Base-by-base conservation (phyloP, 2,113 vertebrate species). In the Hypocryptadius cinnamomeus region DNA sequence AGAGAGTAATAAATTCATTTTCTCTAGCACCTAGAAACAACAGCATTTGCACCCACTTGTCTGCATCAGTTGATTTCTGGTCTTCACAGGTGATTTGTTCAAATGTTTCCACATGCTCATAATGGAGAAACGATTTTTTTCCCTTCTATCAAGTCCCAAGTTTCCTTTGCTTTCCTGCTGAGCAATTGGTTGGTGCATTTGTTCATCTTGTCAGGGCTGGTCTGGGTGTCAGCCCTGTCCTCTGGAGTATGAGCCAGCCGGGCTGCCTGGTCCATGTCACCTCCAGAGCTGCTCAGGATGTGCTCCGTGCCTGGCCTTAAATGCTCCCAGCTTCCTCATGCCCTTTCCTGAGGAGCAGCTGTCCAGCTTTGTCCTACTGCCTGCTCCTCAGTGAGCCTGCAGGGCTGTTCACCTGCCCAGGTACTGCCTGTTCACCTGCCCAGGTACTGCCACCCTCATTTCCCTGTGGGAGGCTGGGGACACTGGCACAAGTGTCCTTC, bases 261-360 rank as follows among this genome's bases (percentile, higher is more conserved):
- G 21, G 24, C 30, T 66, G 13, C 20, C 51, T 3, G 9, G 25
- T 22, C 0, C 0, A 0, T 57, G n/a, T 37, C 20, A 4, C 42
- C 57, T 42, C 3, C 23, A n/a, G n/a, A 22, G 30, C 64, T 68
- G n/a, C 42, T 42, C 30, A 37, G 37, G 33, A 2, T 65, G 9
- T 2, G 1, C 56, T 79, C 35, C 51, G 10, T 37, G 16, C 19
- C 18, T 39, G 39, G 12, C 50, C 19, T 53, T 48, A 8, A 35
- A 24, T 0, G 0, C 3, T 25, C 33, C 20, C 28, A 60, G 16
- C 40, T 60, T 60, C 6, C 20, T 54, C 8, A 5, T 27, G 0
- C 8, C 20, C 9, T 9, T 40, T 74, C 7, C 22, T 70, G 61
- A 74, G 37, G 19, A 90, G 50, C 19, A 48, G 15, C 50, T 82